phyloP scores from a whole-genome alignment of 2,888 invertebrate species.

The Ophion slaviceki region DNA sequence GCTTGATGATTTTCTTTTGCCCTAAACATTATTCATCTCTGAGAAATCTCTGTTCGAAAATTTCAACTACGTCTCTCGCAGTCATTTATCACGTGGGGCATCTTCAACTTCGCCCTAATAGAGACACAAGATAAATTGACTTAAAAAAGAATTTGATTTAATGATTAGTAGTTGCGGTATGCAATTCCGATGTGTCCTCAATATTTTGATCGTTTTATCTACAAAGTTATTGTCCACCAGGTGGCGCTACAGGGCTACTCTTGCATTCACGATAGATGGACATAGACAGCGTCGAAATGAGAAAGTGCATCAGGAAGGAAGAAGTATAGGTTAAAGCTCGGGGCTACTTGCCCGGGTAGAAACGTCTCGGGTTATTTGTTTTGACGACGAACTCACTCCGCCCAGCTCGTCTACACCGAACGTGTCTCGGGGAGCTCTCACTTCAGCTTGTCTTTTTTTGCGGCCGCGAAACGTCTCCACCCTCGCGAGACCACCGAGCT shows the following conservation, averaged over 20 bases:
- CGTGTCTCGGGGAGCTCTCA: conserved; percentile 65
- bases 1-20: too few species aligned
- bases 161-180: background rate
- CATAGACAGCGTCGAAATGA: conserved; percentile 2
- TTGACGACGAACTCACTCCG: conserved; percentile 78
- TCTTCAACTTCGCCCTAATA: too few species aligned
- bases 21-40: too few species aligned
- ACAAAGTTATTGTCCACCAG: background rate
- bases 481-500: conserved; percentile 49
- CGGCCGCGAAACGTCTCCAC: conserved; percentile 44
- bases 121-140: background rate
- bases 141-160: background rate
- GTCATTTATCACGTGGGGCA: too few species aligned
- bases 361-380: conserved; percentile 81
- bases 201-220: background rate
- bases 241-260: background rate
- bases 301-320: conserved; percentile 33
- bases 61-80: too few species aligned
- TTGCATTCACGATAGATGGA: background rate
- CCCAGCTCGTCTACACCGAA: conserved; percentile 76
- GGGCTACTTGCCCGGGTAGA: conserved; percentile 73
- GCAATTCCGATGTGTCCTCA: background rate
- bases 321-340: conserved; percentile 66
- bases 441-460: conserved; percentile 59
- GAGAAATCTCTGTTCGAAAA: too few species aligned